phyloP scores from a whole-genome alignment of 2,797 vertebrate species.

The Melanotaenia trifasciata region DNA sequence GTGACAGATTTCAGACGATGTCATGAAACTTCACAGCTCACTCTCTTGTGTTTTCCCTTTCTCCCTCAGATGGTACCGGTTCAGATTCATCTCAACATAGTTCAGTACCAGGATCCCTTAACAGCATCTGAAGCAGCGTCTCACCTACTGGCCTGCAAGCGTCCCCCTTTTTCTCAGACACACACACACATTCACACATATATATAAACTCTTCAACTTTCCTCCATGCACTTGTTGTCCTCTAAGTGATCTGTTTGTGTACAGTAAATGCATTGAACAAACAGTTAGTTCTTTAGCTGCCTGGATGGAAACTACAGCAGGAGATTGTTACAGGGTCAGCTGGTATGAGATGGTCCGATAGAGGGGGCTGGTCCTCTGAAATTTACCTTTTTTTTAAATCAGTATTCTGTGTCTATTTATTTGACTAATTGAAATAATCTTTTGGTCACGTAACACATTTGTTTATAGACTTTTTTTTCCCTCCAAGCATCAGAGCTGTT shows the following conservation, averaged over 20 bases:
- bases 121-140: constrained; percentile 80
- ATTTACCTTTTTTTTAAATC: constrained; percentile 59
- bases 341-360: constrained; percentile 69
- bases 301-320: constrained; percentile 47
- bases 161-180: constrained; percentile 44
- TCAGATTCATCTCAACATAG: constrained; percentile 81
- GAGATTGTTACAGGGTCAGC: constrained; percentile 50
- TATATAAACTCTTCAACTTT: constrained; percentile 37
- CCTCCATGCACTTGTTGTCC: constrained; percentile 65
- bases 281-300: constrained; percentile 52
- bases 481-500: background rate
- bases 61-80: constrained; percentile 71
- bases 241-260: constrained; percentile 67
- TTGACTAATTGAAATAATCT: constrained; percentile 44
- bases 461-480: constrained; percentile 3
- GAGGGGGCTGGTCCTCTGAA: constrained; percentile 85
- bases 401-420: constrained; percentile 69
- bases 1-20: too few species aligned
- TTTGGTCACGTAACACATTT: constrained; percentile 34
- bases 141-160: constrained; percentile 59
- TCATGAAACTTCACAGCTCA: background rate
- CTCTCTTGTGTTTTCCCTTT: background rate
- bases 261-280: constrained; percentile 60
- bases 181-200: constrained; percentile 27
- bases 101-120: constrained; percentile 79